phyloP scores from a whole-genome alignment of 2,113 vertebrate species.

The Martes martes region DNA sequence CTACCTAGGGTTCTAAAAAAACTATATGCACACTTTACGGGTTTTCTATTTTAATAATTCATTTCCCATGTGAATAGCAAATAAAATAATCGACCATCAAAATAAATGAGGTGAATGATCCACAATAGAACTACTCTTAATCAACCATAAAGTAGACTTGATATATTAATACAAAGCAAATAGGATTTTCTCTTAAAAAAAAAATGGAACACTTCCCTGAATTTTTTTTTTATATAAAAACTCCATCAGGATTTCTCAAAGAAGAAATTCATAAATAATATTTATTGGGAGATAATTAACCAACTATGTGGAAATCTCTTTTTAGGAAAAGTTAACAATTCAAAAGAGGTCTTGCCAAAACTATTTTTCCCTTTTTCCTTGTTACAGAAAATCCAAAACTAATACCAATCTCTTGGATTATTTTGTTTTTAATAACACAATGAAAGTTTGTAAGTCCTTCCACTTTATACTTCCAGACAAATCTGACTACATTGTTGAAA shows the following conservation, averaged over 20 bases:
- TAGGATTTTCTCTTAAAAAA: neutral
- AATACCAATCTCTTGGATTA: neutral
- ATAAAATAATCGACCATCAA: conserved; percentile 15
- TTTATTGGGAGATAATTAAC: neutral
- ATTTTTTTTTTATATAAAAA: neutral
- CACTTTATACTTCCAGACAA: conserved; percentile 4
- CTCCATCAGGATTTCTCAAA: neutral
- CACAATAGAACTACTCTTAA: conserved; percentile 10
- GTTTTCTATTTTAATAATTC: conserved; percentile 4
- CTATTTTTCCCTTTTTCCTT: neutral
- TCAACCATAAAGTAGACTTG: neutral
- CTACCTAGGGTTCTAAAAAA: neutral
- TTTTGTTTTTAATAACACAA: neutral
- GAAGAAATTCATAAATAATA: neutral
- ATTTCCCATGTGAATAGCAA: neutral
- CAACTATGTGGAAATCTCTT: neutral
- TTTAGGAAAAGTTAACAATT: neutral
- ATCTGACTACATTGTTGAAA: neutral
- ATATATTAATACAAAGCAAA: neutral
- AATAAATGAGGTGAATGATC: neutral
- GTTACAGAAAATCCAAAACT: neutral
- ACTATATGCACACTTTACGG: neutral
- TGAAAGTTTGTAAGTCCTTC: neutral
- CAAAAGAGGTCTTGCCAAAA: neutral
- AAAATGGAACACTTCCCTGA: neutral